Percentiles rank a stretch among this genome's conserved stretches.
Conservation (phyloP, 2,888 invertebrate genomes). For the Papilio demoleus region DNA sequence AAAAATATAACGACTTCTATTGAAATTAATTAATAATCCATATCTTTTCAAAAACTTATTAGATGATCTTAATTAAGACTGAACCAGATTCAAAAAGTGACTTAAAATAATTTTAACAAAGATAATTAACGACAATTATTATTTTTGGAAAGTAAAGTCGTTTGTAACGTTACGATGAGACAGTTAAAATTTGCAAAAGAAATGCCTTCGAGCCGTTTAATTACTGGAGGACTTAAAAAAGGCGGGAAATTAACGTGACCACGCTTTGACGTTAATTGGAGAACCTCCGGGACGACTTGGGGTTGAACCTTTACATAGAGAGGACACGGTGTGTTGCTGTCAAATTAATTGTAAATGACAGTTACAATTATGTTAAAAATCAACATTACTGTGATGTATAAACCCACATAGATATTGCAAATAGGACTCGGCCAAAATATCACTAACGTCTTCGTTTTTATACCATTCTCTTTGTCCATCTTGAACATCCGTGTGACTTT, state of each 20-base stretch:
- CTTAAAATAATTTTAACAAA: background rate
- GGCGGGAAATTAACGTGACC: slow-evolving; percentile 24
- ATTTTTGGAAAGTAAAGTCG: background rate
- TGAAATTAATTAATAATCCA: too few relatives aligned
- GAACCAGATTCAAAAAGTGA: background rate
- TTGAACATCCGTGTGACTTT: too few relatives aligned
- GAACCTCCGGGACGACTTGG: background rate
- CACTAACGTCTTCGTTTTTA: too few relatives aligned
- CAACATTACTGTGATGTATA: too few relatives aligned
- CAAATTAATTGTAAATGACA: background rate
- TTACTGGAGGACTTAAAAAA: slow-evolving; percentile 14
- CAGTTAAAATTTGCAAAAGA: slow-evolving; percentile 24
- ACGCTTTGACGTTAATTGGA: slow-evolving; percentile 26
- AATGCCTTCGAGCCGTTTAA: slow-evolving; percentile 20
- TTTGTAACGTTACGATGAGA: background rate
- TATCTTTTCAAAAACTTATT: too few relatives aligned
- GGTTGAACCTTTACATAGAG: slow-evolving; percentile 6
- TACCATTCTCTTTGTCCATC: too few relatives aligned
- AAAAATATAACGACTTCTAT: too few relatives aligned
- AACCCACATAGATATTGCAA: too few relatives aligned
- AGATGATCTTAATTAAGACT: background rate
- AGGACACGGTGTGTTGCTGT: slow-evolving; percentile 6
- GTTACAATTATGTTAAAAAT: too few relatives aligned
- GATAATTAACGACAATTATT: background rate
- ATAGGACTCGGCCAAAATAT: too few relatives aligned